Percentiles rank a stretch among this genome's conserved stretches.
Evolutionary conservation across 1,140 invertebrate species (phyloP).

Genomic region (Agraylea sexmaculata): DNA sequence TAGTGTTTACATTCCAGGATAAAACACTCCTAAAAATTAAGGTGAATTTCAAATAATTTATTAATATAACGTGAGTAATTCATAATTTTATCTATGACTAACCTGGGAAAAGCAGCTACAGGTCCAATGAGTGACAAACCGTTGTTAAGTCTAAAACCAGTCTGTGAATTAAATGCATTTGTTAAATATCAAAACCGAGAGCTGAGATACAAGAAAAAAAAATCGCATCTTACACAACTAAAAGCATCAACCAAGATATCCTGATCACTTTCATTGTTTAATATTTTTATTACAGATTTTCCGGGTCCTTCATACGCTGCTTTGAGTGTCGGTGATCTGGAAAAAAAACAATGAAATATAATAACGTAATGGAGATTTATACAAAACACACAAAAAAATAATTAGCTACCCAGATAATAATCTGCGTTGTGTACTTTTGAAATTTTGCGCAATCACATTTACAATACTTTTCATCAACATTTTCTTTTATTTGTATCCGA

Average conservation of each 20-base stretch:
- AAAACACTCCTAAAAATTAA: conserved; percentile 42
- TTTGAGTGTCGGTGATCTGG: too few relatives aligned
- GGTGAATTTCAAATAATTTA: too few relatives aligned
- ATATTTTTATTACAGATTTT: conserved; percentile 10
- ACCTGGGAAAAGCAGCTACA: conserved; percentile 16
- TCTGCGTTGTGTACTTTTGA: too few relatives aligned
- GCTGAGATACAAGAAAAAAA: neutral
- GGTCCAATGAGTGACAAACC: conserved; percentile 13
- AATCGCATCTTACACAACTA: conserved; percentile 11
- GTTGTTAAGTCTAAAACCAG: conserved; percentile 16
- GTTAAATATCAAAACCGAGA: too few relatives aligned
- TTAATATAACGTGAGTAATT: neutral
- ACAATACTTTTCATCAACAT: too few relatives aligned
- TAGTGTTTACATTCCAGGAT: conserved; percentile 54
- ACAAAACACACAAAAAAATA: too few relatives aligned
- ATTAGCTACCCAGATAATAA: too few relatives aligned
- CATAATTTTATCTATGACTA: conserved; percentile 1
- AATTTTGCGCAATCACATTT: too few relatives aligned
- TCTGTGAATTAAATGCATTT: conserved; percentile 8
- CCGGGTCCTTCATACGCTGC: conserved; percentile 13
- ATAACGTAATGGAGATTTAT: too few relatives aligned
- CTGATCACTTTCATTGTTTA: conserved; percentile 13
- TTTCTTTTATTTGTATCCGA: too few relatives aligned
- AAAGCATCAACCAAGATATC: conserved; percentile 11
- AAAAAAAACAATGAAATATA: too few relatives aligned